Evolutionary conservation across 2,888 invertebrate species (phyloP), one percentile per base, ranked within the genome.

Genomic region (Polyommatus icarus): DNA sequence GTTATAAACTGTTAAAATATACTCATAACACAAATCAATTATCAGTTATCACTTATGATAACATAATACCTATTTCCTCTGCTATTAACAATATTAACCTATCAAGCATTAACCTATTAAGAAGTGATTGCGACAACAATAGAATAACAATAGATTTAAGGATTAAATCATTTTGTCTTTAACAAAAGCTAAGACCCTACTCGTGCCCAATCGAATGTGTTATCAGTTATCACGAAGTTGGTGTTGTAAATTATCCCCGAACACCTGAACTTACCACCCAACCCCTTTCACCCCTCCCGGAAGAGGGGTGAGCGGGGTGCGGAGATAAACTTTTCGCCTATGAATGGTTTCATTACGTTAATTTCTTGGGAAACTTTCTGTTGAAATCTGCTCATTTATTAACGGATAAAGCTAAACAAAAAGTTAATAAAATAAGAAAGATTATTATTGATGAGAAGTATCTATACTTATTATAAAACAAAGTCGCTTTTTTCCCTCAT

Each of bases 271-370:
- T 32, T 67, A 29, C 67, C 29, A 4, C 29, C 67, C 20, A 15
- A 15, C 67, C 67, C 29, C 29, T 15, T 18, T 32, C 15, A 10
- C 29, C 67, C 67, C 67, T 29, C 15, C 67, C 67, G 29, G 67
- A 67, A 32, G 29, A 67, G 67, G 67, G 67, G 29, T 20, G 67
- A 32, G 29, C 32, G 67, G 67, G 67, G 29, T 20, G 67, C 6
- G 61, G 1, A 61, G 67, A 32, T 67, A 67, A 67, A 67, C 29
- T 67, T 67, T 67, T 32, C 29, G 67, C 67, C 29, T 32, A 29
- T 67, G 67, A 67, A 67, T 67, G 67, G 29, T 29, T 67, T 67
- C 67, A 67, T 67, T 67, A 67, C 67, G 24, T 61, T 61, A 24
- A 61, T 67, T 67, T 29, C 67, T 15, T 29, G 15, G 1, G 18